Base-by-base conservation (phyloP, 30 jellyfish, hydroid and myxozoan genomes). In the Hydra vulgaris region DNA sequence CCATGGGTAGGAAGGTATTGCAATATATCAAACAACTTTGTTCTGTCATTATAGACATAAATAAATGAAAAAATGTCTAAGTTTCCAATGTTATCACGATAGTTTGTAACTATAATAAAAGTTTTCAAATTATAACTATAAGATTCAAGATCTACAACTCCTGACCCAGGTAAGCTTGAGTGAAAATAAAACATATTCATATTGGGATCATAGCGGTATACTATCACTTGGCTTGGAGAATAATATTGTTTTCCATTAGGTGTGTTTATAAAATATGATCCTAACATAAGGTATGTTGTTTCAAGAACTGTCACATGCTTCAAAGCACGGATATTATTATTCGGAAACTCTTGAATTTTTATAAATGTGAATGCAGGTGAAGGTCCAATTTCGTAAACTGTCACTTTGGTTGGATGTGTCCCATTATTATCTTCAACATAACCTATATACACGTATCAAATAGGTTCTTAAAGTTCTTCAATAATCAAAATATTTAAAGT, bases 1-100 rank as follows among this genome's bases (percentile, higher is more conserved):
- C 97, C 97, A 12, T 55, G 81, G 7, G 95, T 90, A 18, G 89
- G 79, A 19, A 90, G 85, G 8, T 79, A 55, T 79, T 90, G 95
- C 27, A 20, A 26, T 23, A 79, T 23, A 19, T 66, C 67, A 66
- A 90, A 90, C 20, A 17, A 24, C 17, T 79, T 52, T 0, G 66
- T 69, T 21, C 18, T 27, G 18, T 23, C 24, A 79, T 86, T 93
- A 52, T 79, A 85, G 70, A 53, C 70, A 80, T 73, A 90, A 26
- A 90, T 73, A 0, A 85, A 79, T 3, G 97, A 81, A 7, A 61
- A 71, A 53, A 86, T 66, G 26, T 90, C 83, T 21, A 55, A 19
- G 25, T 67, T 79, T 8, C 87, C 89, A 24, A 19, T 21, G 53
- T 21, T 53, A 73, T 85, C 88, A 66, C 75, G 78, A 61, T 73